Base-by-base conservation (phyloP, 2,113 vertebrate species). In the Columba livia region DNA sequence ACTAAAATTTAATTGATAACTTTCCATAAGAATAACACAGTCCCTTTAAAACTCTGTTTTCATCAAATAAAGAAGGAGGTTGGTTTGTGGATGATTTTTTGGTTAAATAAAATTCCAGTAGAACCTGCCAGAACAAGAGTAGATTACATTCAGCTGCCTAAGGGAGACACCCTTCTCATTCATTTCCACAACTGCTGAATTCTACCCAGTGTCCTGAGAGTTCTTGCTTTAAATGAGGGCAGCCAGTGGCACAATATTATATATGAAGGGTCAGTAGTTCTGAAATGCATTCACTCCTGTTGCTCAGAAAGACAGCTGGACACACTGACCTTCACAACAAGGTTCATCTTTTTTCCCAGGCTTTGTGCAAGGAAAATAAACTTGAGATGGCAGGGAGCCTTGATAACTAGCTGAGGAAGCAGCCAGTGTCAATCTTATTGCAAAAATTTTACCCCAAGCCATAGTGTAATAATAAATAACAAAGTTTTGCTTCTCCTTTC, bases 361-460 rank as follows among this genome's bases (percentile, higher is more conserved):
- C 84, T 92, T 91, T 56, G 56, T 79, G 92, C 53, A 95, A 92
- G 73, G 94, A 94, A 95, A 95, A 94, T 77, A 96, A 96, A 94
- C 80, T 72, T 2, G 1, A 36, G 66, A 94, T 82, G 84, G 80
- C 84, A 95, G 40, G 58, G 44, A 91, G 89, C 65, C 77, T 81
- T 65, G 26, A 69, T 56, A 92, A 92, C 53, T 40, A 89, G 84
- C 66, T 72, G 44, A 94, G 74, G 58, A 86, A 94, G n/a, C 78
- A 94, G 65, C 40, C 54, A 40, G 70, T 91, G 89, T 58, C 89
- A 89, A 91, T 82, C 62, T 48, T 57, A 78, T 2, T 50, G 48
- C 18, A 90, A 85, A 92, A 89, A 26, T 24, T 10, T 36, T 79
- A 93, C 5, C 6, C 64, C 56, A 51, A 92, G 40, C 44, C 61